phyloP scores from a whole-genome alignment of 2,797 vertebrate genomes.

The Zenarchopterus dispar region DNA sequence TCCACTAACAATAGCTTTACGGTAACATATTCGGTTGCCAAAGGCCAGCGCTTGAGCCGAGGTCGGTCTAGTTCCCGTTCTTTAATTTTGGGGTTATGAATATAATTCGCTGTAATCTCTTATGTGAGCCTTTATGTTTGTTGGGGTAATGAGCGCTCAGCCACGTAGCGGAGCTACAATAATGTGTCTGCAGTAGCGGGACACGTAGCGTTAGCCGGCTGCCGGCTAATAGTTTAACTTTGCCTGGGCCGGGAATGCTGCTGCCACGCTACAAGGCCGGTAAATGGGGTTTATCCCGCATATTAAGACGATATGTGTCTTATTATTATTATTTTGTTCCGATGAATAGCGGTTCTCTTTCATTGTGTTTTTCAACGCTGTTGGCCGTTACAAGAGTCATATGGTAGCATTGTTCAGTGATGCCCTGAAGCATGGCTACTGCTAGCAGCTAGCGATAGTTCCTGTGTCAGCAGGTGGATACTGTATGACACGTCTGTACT shows the following conservation, averaged over 20 bases:
- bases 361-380: neutral
- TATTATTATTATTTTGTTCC: neutral
- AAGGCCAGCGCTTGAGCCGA: slow-evolving; percentile 1
- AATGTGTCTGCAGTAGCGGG: slow-evolving; percentile 49
- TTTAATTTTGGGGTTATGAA: neutral
- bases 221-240: slow-evolving; percentile 35
- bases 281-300: neutral
- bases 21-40: slow-evolving; percentile 29
- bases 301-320: neutral
- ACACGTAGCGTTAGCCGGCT: slow-evolving; percentile 71
- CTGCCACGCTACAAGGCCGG: slow-evolving; percentile 37
- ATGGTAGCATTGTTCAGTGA: slow-evolving; percentile 29
- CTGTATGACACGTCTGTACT: slow-evolving; percentile 61
- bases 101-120: no score
- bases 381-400: slow-evolving; percentile 11
- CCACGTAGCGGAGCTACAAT: slow-evolving; percentile 67
- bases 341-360: neutral
- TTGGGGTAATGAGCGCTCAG: slow-evolving; percentile 39
- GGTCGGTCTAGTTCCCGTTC: neutral
- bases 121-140: neutral
- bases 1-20: slow-evolving; percentile 46
- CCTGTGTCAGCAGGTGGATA: slow-evolving; percentile 68
- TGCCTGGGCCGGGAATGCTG: slow-evolving; percentile 9
- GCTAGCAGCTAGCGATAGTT: slow-evolving; percentile 65
- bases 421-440: slow-evolving; percentile 63